Percentiles rank a stretch among this genome's conserved stretches.
Conservation (phyloP, 2,797 vertebrate species). For the Karalla daura region DNA sequence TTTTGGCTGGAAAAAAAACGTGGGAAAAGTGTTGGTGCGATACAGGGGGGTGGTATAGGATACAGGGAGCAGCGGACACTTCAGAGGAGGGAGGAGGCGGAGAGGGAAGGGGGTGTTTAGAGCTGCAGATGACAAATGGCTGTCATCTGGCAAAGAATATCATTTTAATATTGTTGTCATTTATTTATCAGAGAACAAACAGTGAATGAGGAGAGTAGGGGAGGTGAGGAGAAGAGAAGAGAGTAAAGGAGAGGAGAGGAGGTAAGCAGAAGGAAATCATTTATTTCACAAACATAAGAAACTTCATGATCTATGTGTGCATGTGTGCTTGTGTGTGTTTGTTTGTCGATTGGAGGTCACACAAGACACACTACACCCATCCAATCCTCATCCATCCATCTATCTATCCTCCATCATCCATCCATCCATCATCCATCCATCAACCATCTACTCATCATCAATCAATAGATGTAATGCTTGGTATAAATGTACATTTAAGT, state of each 20-base stretch:
- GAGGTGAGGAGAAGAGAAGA: too few relatives aligned
- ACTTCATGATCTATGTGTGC: conserved; percentile 79
- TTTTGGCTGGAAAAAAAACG: conserved; percentile 65
- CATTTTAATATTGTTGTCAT: conserved; percentile 70
- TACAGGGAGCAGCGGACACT: conserved; percentile 60
- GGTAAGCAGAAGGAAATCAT: conserved; percentile 89
- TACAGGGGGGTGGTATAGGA: conserved; percentile 45
- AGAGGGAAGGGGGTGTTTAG: conserved; percentile 52
- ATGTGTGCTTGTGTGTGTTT: conserved; percentile 18
- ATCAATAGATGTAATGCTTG: too few relatives aligned
- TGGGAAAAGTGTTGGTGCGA: conserved; percentile 65
- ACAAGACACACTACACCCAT: too few relatives aligned
- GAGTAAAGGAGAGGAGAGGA: neutral
- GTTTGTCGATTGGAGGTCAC: too few relatives aligned
- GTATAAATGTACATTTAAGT: too few relatives aligned
- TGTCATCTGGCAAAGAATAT: conserved; percentile 70
- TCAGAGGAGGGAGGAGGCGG: conserved; percentile 17
- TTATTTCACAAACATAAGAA: conserved; percentile 94
- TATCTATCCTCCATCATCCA: too few relatives aligned
- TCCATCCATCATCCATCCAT: too few relatives aligned
- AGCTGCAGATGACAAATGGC: conserved; percentile 73
- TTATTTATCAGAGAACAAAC: conserved; percentile 61
- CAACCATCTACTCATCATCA: too few relatives aligned
- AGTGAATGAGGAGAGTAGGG: neutral
- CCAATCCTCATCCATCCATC: too few relatives aligned